Conservation (phyloP, 1,140 invertebrate genomes). For the Lepidurus arcticus region DNA sequence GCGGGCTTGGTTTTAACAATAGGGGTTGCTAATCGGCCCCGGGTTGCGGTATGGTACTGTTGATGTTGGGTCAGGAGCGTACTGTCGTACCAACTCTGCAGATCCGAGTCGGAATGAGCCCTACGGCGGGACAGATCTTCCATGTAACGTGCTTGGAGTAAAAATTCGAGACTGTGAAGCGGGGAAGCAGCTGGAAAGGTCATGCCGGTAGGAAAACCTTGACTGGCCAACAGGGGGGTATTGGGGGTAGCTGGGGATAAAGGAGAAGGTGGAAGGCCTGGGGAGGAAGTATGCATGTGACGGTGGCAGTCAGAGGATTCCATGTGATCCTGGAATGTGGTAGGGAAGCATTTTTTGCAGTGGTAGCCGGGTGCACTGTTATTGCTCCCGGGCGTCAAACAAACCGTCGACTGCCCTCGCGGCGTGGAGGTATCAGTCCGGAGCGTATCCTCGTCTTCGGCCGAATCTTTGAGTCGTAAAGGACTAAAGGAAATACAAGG, state of each 20-base stretch:
- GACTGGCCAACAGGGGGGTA: slow-evolving; percentile 47
- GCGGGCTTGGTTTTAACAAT: slow-evolving; percentile 40
- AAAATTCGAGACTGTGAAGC: slow-evolving; percentile 38
- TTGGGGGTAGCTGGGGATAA: slow-evolving; percentile 50
- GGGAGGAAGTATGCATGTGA: slow-evolving; percentile 49
- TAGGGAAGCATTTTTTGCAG: slow-evolving; percentile 29
- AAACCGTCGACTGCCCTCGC: slow-evolving; percentile 36
- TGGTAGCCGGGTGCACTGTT: background rate
- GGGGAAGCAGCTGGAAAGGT: slow-evolving; percentile 42
- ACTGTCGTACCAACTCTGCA: slow-evolving; percentile 48
- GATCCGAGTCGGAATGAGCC: slow-evolving; percentile 64
- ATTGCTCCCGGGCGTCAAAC: slow-evolving; percentile 23
- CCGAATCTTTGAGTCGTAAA: slow-evolving; percentile 49
- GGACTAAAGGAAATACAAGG: slow-evolving; percentile 55
- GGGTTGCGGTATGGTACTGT: slow-evolving; percentile 33
- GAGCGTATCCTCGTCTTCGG: slow-evolving; percentile 47
- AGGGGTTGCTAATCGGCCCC: slow-evolving; percentile 3
- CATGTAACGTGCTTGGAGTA: slow-evolving; percentile 63
- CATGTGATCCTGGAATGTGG: slow-evolving; percentile 36
- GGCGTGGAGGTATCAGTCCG: slow-evolving; percentile 44
- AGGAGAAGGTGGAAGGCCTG: slow-evolving; percentile 48
- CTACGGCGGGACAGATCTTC: slow-evolving; percentile 57
- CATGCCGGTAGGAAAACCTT: slow-evolving; percentile 33
- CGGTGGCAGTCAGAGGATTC: slow-evolving; percentile 39
- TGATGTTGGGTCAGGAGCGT: slow-evolving; percentile 36